Base-by-base conservation (phyloP, 1,140 invertebrate species). In the Frieseomelitta varia region DNA sequence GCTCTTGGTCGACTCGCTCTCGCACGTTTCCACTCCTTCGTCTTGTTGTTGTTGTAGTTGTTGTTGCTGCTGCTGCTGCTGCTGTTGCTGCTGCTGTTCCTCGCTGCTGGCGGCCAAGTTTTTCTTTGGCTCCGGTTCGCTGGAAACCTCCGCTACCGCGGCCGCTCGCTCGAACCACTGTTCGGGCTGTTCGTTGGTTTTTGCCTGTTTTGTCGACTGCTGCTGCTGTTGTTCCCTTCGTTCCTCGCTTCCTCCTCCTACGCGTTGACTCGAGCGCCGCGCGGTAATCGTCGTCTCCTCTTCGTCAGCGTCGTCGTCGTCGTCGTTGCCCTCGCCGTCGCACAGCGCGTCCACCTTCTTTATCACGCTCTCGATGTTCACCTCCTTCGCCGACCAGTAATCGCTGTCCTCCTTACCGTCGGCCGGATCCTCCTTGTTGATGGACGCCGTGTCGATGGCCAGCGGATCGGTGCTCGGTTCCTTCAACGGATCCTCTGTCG, bases 341-440 rank as follows among this genome's bases (percentile, higher is more conserved):
- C 96, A 96, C 0, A 96, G 86, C 10, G 96, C 96, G 89, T 97
- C 97, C 0, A 97, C 96, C 84, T 97, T 97, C 92, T 97, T 97
- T 76, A 97, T 97, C 24, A 97, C 97, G 53, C 97, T 97, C 86
- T 97, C 97, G 80, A 97, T 97, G 88, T 97, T 97, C 2, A 97
- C 95, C 88, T 97, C 97, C 93, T 97, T 97, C 3, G 96, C 96
- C 39, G 96, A 96, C 97, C 97, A 97, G 90, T 96, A 96, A 91
- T 97, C 97, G 91, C 96, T 97, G 89, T 97, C 97, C 85, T 97
- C 97, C 88, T 97, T 97, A 80, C 94, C 95, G 76, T 95, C 95
- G 0, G 92, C 90, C n/a, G 92, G 92, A 85, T 95, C 95, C 51
- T 95, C 95, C 74, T 95, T 95, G 1, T 8, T 47, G 39, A 47